phyloP scores from a whole-genome alignment of 2,888 invertebrate genomes.

The Leptopilina syphax region DNA sequence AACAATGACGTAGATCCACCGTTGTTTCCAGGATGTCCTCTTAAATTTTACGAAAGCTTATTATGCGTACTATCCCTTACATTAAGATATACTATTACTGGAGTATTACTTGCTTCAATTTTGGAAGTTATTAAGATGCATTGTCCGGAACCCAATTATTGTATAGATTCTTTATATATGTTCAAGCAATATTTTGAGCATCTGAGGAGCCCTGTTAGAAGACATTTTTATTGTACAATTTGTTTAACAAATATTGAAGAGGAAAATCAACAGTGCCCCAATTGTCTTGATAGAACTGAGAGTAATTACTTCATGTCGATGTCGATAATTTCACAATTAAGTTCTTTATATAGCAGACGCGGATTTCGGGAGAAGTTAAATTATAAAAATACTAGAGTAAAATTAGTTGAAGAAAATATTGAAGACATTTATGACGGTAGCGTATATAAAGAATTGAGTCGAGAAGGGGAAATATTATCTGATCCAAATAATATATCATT shows the following conservation, averaged over 20 bases:
- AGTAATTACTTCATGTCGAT: background rate
- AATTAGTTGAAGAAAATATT: too few relatives aligned
- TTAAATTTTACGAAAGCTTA: background rate
- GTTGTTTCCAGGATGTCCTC: background rate
- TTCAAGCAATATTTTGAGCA: background rate
- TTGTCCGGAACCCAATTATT: conserved; percentile 1
- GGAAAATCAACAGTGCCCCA: background rate
- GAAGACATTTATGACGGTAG: too few relatives aligned
- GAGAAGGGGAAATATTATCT: background rate
- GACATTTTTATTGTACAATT: background rate
- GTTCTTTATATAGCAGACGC: too few relatives aligned
- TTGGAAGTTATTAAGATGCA: background rate
- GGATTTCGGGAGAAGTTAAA: too few relatives aligned
- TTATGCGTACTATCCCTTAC: background rate
- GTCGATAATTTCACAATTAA: background rate
- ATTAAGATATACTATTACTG: background rate
- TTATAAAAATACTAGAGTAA: too few relatives aligned
- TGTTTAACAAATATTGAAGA: background rate
- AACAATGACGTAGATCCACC: background rate
- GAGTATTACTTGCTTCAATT: background rate
- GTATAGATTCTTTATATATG: background rate
- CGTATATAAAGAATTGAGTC: background rate
- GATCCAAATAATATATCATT: background rate
- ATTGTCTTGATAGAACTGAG: background rate
- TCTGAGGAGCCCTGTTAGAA: background rate